Evolutionary conservation across 1,140 invertebrate genomes (phyloP), one percentile per base, ranked within the genome.

Genomic region (Antheraea pernyi): DNA sequence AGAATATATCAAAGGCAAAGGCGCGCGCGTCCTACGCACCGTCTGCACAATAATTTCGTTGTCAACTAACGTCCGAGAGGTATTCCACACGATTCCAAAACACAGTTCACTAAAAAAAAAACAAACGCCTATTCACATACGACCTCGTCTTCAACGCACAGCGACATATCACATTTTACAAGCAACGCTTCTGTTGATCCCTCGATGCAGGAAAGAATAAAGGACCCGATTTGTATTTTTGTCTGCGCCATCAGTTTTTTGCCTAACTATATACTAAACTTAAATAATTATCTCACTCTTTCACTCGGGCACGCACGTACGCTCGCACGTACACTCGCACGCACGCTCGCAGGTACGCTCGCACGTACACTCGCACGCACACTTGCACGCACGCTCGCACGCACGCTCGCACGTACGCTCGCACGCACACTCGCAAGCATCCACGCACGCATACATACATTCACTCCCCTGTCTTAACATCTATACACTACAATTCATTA

Each of bases 241-340:
- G 82, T 83, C 70, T 85, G 80, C 82, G 82, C 77, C 77, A 84
- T 84, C 81, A 86, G 78, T 84, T 87, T 85, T 90, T 91, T 79
- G 81, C 88, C 89, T 91, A 91, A 88, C 89, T 91, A 91, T 81
- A 80, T 81, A 79, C 89, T 91, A 91, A 58, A 84, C 86, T 91
- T 91, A 91, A 80, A 83, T 80, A 81, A 84, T 75, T 18, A 68
- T 75, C 65, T 76, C 86, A 85, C 78, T 72, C 86, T 76, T 80
- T 72, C 80, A 70, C 81, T 71, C 71, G 64, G 42, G 37, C 82
- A 71, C 71, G 67, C 65, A 67, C 67, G 59, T 68, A 65, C 67
- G 67, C 65, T 30, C 65, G 65, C 42, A 71, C 77, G 70, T 73
- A 76, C 71, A 69, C 81, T 74, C 68, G 59, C 75, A 75, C 70